Conservation (phyloP, 2,797 vertebrate genomes). For the Notolabrus celidotus region DNA sequence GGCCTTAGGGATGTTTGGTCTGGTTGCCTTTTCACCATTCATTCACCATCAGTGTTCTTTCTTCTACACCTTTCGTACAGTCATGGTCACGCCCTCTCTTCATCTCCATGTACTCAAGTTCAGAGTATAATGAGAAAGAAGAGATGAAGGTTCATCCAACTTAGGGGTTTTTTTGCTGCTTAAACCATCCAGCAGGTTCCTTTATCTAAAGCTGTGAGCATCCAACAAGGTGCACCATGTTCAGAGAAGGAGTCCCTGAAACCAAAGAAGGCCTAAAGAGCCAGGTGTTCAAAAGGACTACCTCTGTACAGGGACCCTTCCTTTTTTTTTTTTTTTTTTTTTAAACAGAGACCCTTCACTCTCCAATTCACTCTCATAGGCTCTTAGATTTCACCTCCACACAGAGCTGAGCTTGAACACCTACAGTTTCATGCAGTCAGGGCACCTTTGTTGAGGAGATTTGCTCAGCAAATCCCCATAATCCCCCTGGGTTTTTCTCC, state of each 20-base stretch:
- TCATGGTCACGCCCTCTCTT: too few relatives aligned
- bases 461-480: constrained; percentile 81
- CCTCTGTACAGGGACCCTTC: neutral
- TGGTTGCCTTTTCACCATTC: too few relatives aligned
- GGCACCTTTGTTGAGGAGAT: constrained; percentile 77
- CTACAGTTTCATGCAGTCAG: constrained; percentile 62
- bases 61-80: too few relatives aligned
- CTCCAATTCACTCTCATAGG: constrained; percentile 41
- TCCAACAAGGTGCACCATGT: neutral
- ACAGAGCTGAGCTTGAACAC: constrained; percentile 51
- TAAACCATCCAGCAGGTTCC: neutral
- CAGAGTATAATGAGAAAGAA: too few relatives aligned
- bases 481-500: constrained; percentile 73
- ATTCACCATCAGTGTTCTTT: too few relatives aligned
- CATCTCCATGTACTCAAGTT: too few relatives aligned
- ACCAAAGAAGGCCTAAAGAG: constrained; percentile 30
- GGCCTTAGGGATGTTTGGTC: too few relatives aligned
- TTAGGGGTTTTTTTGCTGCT: too few relatives aligned
- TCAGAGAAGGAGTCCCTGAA: constrained; percentile 35
- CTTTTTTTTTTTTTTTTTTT: neutral
- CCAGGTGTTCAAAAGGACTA: constrained; percentile 45
- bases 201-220: neutral
- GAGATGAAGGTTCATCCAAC: too few relatives aligned
- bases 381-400: constrained; percentile 55
- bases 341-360: constrained; percentile 12